These are phyloP conservation scores for Drosophila fuyamai DNA, from an alignment of 1,140 invertebrate genomes.

Conservation along the genomic window DNA sequence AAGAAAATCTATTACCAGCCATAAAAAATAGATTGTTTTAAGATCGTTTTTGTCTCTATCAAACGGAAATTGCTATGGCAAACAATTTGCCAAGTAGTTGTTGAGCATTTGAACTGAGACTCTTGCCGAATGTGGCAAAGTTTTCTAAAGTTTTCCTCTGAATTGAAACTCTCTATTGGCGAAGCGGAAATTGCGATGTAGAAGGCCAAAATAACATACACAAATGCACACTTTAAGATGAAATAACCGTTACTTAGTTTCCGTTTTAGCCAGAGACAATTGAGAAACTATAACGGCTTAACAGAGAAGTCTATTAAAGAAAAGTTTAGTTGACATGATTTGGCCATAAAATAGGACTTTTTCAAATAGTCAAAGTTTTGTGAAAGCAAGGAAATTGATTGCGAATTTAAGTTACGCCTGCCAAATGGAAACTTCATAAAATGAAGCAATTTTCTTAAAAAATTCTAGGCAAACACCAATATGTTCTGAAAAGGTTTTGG, in stretches of 20 bases:
- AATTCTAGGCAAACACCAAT: not conserved
- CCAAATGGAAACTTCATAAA: not conserved
- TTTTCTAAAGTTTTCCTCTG: slow-evolving; percentile 45
- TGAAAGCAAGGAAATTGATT: slow-evolving; percentile 9
- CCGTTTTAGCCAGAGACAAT: slow-evolving; percentile 54
- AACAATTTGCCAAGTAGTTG: slow-evolving; percentile 76
- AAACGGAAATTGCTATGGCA: slow-evolving; percentile 69
- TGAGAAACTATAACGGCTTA: slow-evolving; percentile 23
- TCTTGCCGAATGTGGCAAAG: slow-evolving; percentile 44
- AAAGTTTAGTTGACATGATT: slow-evolving; percentile 61
- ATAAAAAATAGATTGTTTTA: slow-evolving; percentile 59
- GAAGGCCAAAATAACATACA: slow-evolving; percentile 43
- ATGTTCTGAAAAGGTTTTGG: not conserved
- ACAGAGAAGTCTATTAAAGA: slow-evolving; percentile 40
- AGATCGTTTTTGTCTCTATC: slow-evolving; percentile 53
- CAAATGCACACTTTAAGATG: slow-evolving; percentile 26
- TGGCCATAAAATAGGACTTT: slow-evolving; percentile 28
- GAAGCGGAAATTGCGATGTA: slow-evolving; percentile 65
- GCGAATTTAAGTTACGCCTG: not conserved
- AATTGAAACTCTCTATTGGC: slow-evolving; percentile 35
- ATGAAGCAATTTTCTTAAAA: not conserved
- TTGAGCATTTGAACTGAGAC: slow-evolving; percentile 58
- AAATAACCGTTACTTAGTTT: slow-evolving; percentile 72
- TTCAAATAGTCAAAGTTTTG: slow-evolving; percentile 29
- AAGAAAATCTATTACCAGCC: slow-evolving; percentile 35